phyloP scores from a whole-genome alignment of 2,113 vertebrate genomes.

The Stigmatopora argus region DNA sequence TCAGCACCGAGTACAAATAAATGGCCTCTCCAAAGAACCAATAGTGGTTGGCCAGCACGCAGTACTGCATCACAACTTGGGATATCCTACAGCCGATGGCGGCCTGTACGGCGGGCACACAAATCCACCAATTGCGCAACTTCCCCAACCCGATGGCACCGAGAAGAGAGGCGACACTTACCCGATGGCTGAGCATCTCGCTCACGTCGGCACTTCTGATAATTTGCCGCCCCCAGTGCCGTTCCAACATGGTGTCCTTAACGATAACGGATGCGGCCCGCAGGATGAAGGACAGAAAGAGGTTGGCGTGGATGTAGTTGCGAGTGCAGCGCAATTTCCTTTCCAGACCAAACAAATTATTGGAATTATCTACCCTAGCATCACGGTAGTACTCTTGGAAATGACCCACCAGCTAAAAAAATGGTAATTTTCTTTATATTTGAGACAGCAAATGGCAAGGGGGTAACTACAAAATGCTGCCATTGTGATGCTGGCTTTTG shows the following conservation, averaged over 20 bases:
- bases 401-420: not conserved
- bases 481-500: not conserved
- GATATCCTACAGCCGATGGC: conserved; percentile 75
- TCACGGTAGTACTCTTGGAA: not conserved
- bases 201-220: conserved; percentile 64
- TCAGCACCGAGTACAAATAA: conserved; percentile 79
- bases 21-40: conserved; percentile 82
- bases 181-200: conserved; percentile 72
- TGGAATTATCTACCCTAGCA: not conserved
- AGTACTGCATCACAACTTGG: conserved; percentile 80
- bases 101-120: conserved; percentile 49
- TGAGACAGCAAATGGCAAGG: not conserved
- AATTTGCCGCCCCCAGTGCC: conserved; percentile 69
- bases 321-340: conserved; percentile 80
- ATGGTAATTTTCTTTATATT: not conserved
- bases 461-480: not conserved
- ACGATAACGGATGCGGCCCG: conserved; percentile 74
- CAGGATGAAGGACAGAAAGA: conserved; percentile 80
- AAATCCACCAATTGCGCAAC: not conserved
- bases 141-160: not conserved
- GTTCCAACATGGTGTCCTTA: conserved; percentile 75
- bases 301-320: conserved; percentile 71
- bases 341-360: conserved; percentile 5
- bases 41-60: conserved; percentile 80
- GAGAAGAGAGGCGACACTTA: conserved; percentile 6